phyloP scores from a whole-genome alignment of 2,797 vertebrate genomes.

The Scarus forsteni region DNA sequence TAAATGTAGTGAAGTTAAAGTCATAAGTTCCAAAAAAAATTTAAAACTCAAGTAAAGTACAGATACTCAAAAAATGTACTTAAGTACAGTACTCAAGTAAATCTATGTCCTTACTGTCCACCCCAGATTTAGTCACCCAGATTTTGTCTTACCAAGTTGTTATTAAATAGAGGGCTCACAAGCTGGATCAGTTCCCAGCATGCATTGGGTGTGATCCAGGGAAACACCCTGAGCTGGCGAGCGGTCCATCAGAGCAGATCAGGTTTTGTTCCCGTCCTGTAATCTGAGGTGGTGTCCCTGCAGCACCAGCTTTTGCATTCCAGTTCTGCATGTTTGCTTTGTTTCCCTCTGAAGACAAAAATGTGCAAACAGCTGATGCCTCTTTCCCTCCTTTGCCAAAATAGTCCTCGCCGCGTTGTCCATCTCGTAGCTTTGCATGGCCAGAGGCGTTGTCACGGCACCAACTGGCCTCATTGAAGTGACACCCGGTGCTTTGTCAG shows the following conservation, averaged over 20 bases:
- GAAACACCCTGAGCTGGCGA: conserved; percentile 35
- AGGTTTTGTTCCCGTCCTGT: conserved; percentile 49
- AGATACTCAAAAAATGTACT: too few relatives aligned
- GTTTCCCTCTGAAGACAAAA: conserved; percentile 33
- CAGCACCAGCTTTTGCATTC: conserved; percentile 6
- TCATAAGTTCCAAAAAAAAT: too few relatives aligned
- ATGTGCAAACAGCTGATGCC: conserved; percentile 59
- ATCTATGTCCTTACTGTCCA: too few relatives aligned
- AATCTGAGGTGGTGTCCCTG: conserved; percentile 40
- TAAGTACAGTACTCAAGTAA: too few relatives aligned
- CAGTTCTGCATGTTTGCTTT: conserved; percentile 23
- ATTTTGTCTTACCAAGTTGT: conserved; percentile 32
- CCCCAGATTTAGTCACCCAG: conserved; percentile 36
- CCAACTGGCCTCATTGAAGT: conserved; percentile 71
- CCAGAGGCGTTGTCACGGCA: conserved; percentile 63
- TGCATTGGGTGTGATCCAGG: conserved; percentile 40
- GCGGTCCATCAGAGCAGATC: conserved; percentile 39
- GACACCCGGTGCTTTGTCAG: conserved; percentile 75
- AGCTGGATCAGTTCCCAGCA: conserved; percentile 50
- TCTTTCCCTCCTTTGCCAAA: conserved; percentile 55
- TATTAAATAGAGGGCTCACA: conserved; percentile 27
- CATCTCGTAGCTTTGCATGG: conserved; percentile 57
- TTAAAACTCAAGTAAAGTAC: too few relatives aligned
- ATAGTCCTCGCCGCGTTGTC: conserved; percentile 55
- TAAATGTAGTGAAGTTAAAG: too few relatives aligned